A percentile compares a stretch with the other conserved stretches of the same genome.
Conservation (phyloP, 2,797 vertebrate species). For the Anguilla pacifica region DNA sequence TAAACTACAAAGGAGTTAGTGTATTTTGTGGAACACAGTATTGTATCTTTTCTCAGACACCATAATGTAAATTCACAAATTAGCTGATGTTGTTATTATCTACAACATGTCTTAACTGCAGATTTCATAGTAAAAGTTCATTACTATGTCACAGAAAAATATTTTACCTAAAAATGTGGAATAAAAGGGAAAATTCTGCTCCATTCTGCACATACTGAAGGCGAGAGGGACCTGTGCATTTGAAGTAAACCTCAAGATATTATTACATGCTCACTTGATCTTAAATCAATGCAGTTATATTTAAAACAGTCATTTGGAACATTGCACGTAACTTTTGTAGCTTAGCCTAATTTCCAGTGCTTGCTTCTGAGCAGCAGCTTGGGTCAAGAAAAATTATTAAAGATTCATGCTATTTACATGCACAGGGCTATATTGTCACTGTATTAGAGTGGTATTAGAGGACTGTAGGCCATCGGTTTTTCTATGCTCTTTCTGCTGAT, state of each 20-base stretch:
- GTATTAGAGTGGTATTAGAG: too few species aligned
- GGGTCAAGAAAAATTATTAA: not conserved
- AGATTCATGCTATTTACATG: not conserved
- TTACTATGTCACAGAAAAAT: not conserved
- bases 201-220: not conserved
- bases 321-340: too few species aligned
- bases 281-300: too few species aligned
- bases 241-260: not conserved
- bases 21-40: not conserved
- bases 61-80: not conserved
- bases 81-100: not conserved
- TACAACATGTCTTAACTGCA: not conserved
- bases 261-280: not conserved
- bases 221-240: not conserved
- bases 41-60: not conserved
- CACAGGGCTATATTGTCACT: not conserved
- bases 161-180: not conserved
- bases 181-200: not conserved
- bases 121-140: not conserved
- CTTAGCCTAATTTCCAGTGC: too few species aligned
- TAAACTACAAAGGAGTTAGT: not conserved
- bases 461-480: too few species aligned
- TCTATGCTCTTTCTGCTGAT: too few species aligned
- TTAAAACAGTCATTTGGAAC: too few species aligned
- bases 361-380: too few species aligned